These are phyloP conservation scores for Dysmachus trigonus DNA, from an alignment of 2,888 invertebrate species.

Conservation along the genomic window DNA sequence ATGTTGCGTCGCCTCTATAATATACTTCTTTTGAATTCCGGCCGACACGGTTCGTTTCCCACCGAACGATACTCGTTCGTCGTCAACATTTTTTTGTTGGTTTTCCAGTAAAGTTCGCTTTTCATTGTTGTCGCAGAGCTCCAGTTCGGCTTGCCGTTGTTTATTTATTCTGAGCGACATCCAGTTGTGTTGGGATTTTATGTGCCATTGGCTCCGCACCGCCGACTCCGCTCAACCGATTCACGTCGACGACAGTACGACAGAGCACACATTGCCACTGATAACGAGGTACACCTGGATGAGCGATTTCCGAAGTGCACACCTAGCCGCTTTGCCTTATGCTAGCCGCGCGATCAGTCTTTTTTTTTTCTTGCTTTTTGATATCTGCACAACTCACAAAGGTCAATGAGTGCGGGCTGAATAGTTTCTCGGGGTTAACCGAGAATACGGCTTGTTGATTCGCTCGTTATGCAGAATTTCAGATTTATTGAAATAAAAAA, in stretches of 20 bases:
- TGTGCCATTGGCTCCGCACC: slow-evolving; percentile 1
- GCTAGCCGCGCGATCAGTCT: neutral
- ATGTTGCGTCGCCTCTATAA: neutral
- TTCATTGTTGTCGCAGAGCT: slow-evolving; percentile 11
- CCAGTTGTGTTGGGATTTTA: neutral
- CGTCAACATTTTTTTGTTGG: neutral
- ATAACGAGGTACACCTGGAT: slow-evolving; percentile 18
- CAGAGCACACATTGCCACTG: neutral
- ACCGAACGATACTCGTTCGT: neutral
- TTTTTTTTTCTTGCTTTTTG: neutral
- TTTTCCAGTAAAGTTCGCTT: slow-evolving; percentile 25
- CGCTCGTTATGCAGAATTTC: neutral
- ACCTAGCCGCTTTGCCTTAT: neutral
- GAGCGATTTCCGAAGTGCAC: neutral
- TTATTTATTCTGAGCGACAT: slow-evolving; percentile 9
- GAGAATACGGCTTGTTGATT: neutral
- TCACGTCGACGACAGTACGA: neutral
- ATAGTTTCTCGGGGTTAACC: neutral
- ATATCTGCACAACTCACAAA: neutral
- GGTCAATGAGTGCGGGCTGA: neutral
- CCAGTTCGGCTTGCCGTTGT: neutral
- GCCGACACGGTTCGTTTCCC: neutral
- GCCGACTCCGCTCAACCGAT: neutral
- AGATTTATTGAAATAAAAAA: neutral
- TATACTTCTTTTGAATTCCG: neutral